These are phyloP conservation scores for Maccullochella peelii DNA, from an alignment of 2,113 vertebrate genomes.

Conservation along the genomic window DNA sequence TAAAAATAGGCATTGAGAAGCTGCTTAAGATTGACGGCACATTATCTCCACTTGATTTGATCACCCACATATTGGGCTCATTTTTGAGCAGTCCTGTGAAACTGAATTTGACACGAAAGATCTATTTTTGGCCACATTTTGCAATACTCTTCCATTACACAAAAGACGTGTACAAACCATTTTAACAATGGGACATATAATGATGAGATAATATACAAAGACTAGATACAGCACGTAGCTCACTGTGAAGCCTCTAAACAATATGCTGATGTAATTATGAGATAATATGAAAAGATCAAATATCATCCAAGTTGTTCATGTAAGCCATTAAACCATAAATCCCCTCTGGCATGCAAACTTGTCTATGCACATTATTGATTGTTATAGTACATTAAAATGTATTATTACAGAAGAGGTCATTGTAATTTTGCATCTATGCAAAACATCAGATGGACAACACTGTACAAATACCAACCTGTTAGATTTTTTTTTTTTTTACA, in stretches of 20 bases:
- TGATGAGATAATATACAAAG: constrained; percentile 21
- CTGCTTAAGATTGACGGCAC: constrained; percentile 48
- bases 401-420: background rate
- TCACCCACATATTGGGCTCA: constrained; percentile 37
- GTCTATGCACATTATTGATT: background rate
- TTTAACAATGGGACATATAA: constrained; percentile 28
- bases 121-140: constrained; percentile 37
- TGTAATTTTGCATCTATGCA: constrained; percentile 38
- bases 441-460: constrained; percentile 26
- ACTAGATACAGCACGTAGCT: background rate
- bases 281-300: constrained; percentile 19
- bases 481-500: background rate
- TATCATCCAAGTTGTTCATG: background rate
- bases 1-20: constrained; percentile 51
- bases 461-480: constrained; percentile 22
- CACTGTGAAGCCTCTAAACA: background rate
- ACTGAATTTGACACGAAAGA: constrained; percentile 40
- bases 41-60: constrained; percentile 54
- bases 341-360: constrained; percentile 24
- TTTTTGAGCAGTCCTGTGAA: constrained; percentile 48
- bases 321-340: constrained; percentile 15
- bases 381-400: constrained; percentile 21
- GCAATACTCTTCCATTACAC: background rate
- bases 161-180: background rate
- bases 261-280: background rate